Evolutionary conservation across 2,888 invertebrate species (phyloP), one percentile per base, ranked within the genome.

Genomic region (Lysandra bellargus): DNA sequence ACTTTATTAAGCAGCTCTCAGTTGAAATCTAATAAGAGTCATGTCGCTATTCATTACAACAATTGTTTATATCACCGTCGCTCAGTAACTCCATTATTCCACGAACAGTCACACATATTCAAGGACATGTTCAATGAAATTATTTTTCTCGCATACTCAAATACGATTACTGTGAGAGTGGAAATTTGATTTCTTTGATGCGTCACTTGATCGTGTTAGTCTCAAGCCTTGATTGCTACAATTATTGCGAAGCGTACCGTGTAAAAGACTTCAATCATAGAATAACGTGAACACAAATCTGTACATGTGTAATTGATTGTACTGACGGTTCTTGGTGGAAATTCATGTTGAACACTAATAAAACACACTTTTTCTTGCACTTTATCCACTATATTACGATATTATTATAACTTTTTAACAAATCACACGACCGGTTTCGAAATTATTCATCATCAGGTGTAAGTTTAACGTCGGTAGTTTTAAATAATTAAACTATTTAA

Each of bases 101-200:
- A 69, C 69, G 69, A 33, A 69, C 69, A 37, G 14, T 69, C 23
- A 12, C 9, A 69, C 69, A 69, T 61, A 69, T 14, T 37, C 69
- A 69, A 69, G 69, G 69, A 69, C 69, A 37, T 69, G 33, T 33
- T 69, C 14, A 69, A 69, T 69, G 14, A 6, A 69, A 69, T 69
- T 69, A 69, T 69, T 14, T 69, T 37, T 69, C 69, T 69, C 69
- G 69, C 33, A 69, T 17, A 12, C 69, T 33, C 69, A 14, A 69
- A 69, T 33, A 69, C 33, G 4, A 69, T 69, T 37, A 69, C 33
- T 69, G 33, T 5, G 69, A 69, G 17, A 69, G 33, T 30, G 4
- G 37, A 69, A 69, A 69, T 69, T 69, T 33, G 33, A 69, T 69
- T 69, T 64, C 30, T 64, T 12, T 12, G 23, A 61, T 61, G 9